Conservation (phyloP, 2,797 vertebrate species). For the Hirundo rustica region DNA sequence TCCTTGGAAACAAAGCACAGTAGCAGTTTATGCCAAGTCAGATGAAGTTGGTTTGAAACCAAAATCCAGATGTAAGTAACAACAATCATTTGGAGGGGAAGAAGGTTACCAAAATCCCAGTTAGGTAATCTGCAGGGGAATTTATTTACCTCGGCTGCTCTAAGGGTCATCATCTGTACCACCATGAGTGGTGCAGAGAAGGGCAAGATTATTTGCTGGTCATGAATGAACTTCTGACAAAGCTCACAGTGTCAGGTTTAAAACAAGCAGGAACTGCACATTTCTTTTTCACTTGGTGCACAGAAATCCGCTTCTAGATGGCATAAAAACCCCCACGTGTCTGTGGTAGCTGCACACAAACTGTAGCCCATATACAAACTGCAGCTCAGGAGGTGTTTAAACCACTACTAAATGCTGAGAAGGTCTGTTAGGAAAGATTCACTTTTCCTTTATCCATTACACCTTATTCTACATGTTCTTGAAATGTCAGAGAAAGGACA, state of each 20-base stretch:
- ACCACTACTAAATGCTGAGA: neutral
- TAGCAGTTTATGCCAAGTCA: neutral
- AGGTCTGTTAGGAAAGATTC: neutral
- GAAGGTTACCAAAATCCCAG: neutral
- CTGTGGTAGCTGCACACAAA: neutral
- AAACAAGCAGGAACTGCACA: neutral
- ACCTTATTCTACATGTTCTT: neutral
- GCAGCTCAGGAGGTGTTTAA: neutral
- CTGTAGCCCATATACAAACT: neutral
- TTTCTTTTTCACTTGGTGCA: neutral
- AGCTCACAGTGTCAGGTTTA: neutral
- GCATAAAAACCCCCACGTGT: accelerated
- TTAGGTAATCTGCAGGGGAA: neutral
- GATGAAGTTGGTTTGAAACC: neutral
- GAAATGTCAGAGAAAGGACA: neutral
- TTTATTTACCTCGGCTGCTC: neutral
- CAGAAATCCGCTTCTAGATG: neutral
- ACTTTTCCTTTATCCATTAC: neutral
- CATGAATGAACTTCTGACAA: neutral
- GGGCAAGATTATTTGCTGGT: neutral
- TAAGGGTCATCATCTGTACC: neutral
- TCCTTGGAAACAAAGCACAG: constrained; percentile 45
- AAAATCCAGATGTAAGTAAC: neutral
- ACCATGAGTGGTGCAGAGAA: neutral
- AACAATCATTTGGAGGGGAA: neutral